Evolutionary conservation across 2,797 vertebrate genomes (phyloP), one percentile per base, ranked within the genome.

Genomic region (Crocodylus rhombifer): DNA sequence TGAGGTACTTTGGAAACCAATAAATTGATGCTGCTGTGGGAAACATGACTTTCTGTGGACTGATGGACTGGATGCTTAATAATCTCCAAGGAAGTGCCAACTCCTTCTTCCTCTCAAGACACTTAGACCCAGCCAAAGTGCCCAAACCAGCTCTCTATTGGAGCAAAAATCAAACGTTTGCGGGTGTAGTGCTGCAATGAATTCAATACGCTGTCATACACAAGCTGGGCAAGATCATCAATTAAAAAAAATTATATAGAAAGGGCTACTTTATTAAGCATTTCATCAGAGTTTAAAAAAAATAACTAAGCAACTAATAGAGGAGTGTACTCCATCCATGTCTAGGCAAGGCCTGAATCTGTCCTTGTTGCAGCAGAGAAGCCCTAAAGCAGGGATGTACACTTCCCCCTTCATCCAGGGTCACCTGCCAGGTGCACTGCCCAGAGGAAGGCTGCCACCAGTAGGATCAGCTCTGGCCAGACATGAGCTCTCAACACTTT

Each of bases 51-150:
- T 95, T 84, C 6, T 94, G 90, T 65, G 96, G 97, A 77, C 95
- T 97, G 77, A 80, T 98, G 86, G 96, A 98, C 84, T 97, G 95
- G 95, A 95, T 98, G 81, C 96, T 97, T 60, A 18, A 82, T 94
- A 96, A 95, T 77, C 87, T 97, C 89, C 96, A 93, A 96, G 71
- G 83, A 56, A 91, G 65, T 51, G 76, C 85, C 81, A 85, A 87
- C 57, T 42, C 90, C 90, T 94, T 84, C 92, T 82, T 91, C 85
- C 85, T 88, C 86, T 67, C 81, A 78, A 82, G 86, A 26, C 87
- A 89, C 89, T 91, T 86, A 80, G 81, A 57, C 94, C 94, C 91
- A 96, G 93, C 89, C 36, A 23, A 79, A 86, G 82, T 81, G 77
- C 78, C 86, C 28, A 83, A 75, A 84, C 88, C 88, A 65, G 36